A percentile compares a stretch with the other conserved stretches of the same genome.
These are phyloP conservation scores for Nasua narica DNA, from an alignment of 2,797 vertebrate genomes.

Conservation along the genomic window DNA sequence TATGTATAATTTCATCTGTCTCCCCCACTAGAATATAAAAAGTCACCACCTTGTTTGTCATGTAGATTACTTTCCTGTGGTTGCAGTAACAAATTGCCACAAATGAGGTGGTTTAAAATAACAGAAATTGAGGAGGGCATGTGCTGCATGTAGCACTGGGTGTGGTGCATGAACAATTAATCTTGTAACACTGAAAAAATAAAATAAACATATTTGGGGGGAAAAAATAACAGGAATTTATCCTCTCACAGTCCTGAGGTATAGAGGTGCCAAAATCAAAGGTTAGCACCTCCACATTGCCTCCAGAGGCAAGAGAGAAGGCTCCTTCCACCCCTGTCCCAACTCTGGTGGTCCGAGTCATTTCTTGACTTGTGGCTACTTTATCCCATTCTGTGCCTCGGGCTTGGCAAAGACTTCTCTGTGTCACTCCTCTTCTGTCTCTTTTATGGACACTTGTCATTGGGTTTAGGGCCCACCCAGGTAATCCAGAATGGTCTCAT, in stretches of 20 bases:
- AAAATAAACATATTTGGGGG: too few relatives aligned
- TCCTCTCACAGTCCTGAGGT: background rate
- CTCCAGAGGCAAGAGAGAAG: background rate
- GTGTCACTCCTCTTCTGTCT: background rate
- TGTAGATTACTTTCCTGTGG: background rate
- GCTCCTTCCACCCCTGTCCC: accelerated
- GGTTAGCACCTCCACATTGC: accelerated
- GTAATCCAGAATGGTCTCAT: background rate
- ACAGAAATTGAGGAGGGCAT: too few relatives aligned
- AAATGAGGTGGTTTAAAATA: background rate
- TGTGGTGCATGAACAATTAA: too few relatives aligned
- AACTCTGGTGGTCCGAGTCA: accelerated
- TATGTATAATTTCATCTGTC: background rate
- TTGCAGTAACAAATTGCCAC: background rate
- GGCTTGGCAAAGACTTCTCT: background rate
- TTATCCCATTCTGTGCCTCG: background rate
- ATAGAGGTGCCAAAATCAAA: background rate
- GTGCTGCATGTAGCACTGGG: too few relatives aligned
- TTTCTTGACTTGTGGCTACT: too few relatives aligned
- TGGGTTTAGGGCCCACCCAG: background rate
- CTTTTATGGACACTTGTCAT: background rate
- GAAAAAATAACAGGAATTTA: background rate
- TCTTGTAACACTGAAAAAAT: too few relatives aligned
- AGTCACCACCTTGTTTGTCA: background rate
- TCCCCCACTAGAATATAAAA: background rate